Evolutionary conservation across 1,140 invertebrate genomes (phyloP).

Genomic region (Thrips palmi): DNA sequence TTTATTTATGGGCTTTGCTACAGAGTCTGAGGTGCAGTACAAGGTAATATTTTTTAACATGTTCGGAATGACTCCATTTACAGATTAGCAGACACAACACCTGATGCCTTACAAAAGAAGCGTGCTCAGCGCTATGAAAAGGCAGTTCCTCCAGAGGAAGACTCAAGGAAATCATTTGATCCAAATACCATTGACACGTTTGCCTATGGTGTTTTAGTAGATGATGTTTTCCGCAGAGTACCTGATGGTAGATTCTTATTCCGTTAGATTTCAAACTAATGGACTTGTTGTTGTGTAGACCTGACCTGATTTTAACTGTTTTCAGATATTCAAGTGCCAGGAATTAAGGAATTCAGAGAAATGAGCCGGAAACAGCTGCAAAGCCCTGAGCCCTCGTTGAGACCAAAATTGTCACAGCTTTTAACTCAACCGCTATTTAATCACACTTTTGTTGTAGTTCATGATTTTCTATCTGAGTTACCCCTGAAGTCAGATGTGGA

Average conservation of each 20-base stretch:
- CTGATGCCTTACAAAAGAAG: too few species aligned
- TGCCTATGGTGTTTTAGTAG: constrained; percentile 59
- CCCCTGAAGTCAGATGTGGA: constrained; percentile 56
- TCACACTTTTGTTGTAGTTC: constrained; percentile 63
- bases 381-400: constrained; percentile 31
- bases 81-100: constrained; percentile 40
- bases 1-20: background rate
- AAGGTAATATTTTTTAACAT: background rate
- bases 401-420: constrained; percentile 39
- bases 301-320: constrained; percentile 13
- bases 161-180: constrained; percentile 24
- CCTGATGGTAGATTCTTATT: constrained; percentile 28
- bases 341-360: constrained; percentile 41
- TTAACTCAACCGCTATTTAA: constrained; percentile 56
- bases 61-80: background rate
- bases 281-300: constrained; percentile 3
- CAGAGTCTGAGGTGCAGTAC: background rate
- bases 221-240: constrained; percentile 44
- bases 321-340: constrained; percentile 45
- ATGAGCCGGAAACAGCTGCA: constrained; percentile 44
- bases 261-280: constrained; percentile 4
- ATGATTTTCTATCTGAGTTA: constrained; percentile 60
- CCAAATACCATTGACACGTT: constrained; percentile 51
- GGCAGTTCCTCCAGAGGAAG: constrained; percentile 50
- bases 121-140: constrained; percentile 44